phyloP scores from a whole-genome alignment of 1,140 invertebrate genomes.

The Diachasma alloeum region DNA sequence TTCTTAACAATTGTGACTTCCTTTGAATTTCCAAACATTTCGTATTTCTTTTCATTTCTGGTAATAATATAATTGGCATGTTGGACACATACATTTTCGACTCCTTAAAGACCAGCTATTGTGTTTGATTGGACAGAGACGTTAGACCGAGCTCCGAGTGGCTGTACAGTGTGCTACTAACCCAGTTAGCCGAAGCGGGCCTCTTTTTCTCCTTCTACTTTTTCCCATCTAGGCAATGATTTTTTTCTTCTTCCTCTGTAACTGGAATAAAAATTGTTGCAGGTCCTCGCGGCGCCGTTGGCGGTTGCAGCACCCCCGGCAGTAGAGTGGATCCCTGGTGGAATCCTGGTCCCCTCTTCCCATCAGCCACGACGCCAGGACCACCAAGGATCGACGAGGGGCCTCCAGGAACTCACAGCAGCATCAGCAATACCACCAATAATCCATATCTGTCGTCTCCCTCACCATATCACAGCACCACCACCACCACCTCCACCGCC shows the following conservation, averaged over 20 bases:
- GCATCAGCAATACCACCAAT: constrained; percentile 20
- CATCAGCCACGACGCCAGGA: constrained; percentile 50
- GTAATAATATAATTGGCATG: background rate
- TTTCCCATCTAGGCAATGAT: background rate
- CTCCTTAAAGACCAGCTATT: background rate
- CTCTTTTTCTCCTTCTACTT: constrained; percentile 50
- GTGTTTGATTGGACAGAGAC: background rate
- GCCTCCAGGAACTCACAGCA: constrained; percentile 38
- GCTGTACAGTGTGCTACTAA: constrained; percentile 60
- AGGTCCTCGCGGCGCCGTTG: constrained; percentile 63
- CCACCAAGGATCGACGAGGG: constrained; percentile 54
- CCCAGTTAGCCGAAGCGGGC: constrained; percentile 61
- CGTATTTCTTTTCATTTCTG: too few relatives aligned
- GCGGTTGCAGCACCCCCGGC: constrained; percentile 60
- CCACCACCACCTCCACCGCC: constrained; percentile 27
- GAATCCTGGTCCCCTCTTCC: constrained; percentile 53
- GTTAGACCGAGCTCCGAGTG: constrained; percentile 42
- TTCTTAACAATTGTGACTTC: background rate
- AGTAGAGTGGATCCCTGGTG: constrained; percentile 63
- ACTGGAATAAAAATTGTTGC: constrained; percentile 31
- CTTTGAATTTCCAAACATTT: too few relatives aligned
- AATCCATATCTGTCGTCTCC: constrained; percentile 19
- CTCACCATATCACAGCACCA: constrained; percentile 7
- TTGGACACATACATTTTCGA: background rate
- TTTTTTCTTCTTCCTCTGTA: background rate